Evolutionary conservation across 2,113 vertebrate genomes (phyloP).

Genomic region (Regulus satrapa): DNA sequence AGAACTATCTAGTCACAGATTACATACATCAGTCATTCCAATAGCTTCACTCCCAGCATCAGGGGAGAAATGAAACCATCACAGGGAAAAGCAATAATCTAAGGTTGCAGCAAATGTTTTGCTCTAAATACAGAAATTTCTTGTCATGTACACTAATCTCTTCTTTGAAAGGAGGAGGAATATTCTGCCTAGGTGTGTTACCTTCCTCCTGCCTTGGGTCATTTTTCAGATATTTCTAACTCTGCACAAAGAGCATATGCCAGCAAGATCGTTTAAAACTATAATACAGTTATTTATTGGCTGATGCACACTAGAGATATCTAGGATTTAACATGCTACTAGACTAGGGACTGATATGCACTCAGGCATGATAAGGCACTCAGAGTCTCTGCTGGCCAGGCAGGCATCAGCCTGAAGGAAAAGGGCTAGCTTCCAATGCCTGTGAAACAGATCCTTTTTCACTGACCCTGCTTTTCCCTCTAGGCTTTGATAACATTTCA

Average conservation of each 20-base stretch:
- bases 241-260: not conserved
- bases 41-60: not conserved
- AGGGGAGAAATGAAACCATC: constrained; percentile 17
- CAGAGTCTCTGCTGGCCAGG: not conserved
- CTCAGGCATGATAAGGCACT: not conserved
- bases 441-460: constrained; percentile 8
- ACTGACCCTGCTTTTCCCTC: not conserved
- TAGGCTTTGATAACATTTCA: not conserved
- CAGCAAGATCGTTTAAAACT: not conserved
- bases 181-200: not conserved
- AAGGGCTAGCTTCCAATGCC: not conserved
- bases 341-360: not conserved
- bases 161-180: not conserved
- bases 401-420: not conserved
- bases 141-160: not conserved
- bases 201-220: not conserved
- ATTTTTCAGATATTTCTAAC: not conserved
- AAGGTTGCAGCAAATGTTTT: not conserved
- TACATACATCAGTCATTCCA: constrained; percentile 44
- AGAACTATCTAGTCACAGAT: constrained; percentile 33
- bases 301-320: not conserved
- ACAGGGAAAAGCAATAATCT: constrained; percentile 33
- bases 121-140: not conserved
- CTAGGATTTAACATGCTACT: not conserved
- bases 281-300: not conserved